phyloP scores from a whole-genome alignment of 2,888 invertebrate genomes.

The Aspidiotus destructor region DNA sequence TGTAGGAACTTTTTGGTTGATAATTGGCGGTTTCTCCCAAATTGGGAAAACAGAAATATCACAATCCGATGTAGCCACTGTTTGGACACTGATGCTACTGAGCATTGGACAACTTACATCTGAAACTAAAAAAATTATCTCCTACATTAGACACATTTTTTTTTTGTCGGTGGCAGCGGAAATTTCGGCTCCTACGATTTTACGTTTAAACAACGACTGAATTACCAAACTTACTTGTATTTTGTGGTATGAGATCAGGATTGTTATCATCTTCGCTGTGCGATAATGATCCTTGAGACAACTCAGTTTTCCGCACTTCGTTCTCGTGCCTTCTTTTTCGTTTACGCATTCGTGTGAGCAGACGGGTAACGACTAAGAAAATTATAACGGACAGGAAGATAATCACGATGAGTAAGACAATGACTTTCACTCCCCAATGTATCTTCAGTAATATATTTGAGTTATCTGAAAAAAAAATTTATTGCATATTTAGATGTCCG shows the following conservation, averaged over 20 bases:
- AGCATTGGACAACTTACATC: constrained; percentile 24
- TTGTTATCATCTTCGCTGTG: constrained; percentile 32
- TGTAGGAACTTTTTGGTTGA: constrained; percentile 17
- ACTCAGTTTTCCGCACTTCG: constrained; percentile 20
- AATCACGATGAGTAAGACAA: background rate
- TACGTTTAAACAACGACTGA: too few relatives aligned
- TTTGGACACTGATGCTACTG: constrained; percentile 29
- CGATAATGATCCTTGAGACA: constrained; percentile 25
- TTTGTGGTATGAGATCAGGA: constrained; percentile 31
- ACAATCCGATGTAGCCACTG: constrained; percentile 14
- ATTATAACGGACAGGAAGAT: constrained; percentile 5
- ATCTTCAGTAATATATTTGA: constrained; percentile 15
- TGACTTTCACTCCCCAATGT: constrained; percentile 2
- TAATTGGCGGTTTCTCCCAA: constrained; percentile 12
- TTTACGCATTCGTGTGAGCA: constrained; percentile 8
- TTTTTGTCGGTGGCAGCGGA: too few relatives aligned
- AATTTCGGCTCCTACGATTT: too few relatives aligned
- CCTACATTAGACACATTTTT: too few relatives aligned
- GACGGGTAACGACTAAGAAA: background rate
- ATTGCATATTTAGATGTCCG: background rate
- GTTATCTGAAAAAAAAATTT: constrained; percentile 7
- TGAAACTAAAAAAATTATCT: constrained; percentile 7
- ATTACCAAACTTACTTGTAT: constrained; percentile 8
- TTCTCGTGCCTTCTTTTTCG: constrained; percentile 3
- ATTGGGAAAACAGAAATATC: constrained; percentile 24